phyloP scores from a whole-genome alignment of 2,113 vertebrate genomes.

The Raja brachyura region DNA sequence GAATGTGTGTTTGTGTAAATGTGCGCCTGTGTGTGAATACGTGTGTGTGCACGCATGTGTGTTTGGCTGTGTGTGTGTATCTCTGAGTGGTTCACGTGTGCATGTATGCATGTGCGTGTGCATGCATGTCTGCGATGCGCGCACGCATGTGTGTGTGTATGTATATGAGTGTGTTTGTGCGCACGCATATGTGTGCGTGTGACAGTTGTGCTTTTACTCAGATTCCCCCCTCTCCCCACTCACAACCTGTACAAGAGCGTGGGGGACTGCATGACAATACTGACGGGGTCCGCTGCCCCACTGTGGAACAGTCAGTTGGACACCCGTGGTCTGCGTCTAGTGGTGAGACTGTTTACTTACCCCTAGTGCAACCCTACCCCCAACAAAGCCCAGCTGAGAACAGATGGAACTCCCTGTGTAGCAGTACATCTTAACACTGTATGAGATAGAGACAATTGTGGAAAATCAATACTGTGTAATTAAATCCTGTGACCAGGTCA shows the following conservation, averaged over 20 bases:
- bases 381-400: background rate
- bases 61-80: no score
- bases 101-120: no score
- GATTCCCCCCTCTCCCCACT: background rate
- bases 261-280: background rate
- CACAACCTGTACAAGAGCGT: background rate
- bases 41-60: no score
- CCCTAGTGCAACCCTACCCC: background rate
- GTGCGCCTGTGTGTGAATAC: no score
- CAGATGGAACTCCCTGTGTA: background rate
- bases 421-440: background rate
- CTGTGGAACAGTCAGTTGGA: background rate
- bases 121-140: no score
- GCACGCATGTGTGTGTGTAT: no score
- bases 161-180: no score
- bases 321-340: background rate
- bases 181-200: no score
- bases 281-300: background rate
- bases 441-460: background rate
- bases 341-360: background rate
- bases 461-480: slow-evolving; percentile 12
- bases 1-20: no score
- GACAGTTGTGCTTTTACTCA: background rate
- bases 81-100: no score
- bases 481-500: background rate